Conservation (phyloP, 1,140 invertebrate species). For the Cherax quadricarinatus region DNA sequence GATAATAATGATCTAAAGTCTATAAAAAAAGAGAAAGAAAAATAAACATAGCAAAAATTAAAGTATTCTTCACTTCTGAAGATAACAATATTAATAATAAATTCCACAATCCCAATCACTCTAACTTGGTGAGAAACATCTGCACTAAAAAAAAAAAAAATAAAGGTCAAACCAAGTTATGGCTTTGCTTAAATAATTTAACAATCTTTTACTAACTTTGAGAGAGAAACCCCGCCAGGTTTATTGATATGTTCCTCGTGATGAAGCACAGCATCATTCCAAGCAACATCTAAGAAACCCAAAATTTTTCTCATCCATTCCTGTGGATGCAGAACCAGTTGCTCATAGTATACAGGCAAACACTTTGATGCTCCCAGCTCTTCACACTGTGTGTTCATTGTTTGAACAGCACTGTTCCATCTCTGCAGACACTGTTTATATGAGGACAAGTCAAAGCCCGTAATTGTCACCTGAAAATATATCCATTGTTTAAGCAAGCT, state of each 20-base stretch:
- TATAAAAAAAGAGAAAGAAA: too few species aligned
- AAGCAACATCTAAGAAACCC: constrained; percentile 93
- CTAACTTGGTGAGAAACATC: too few species aligned
- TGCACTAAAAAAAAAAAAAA: too few species aligned
- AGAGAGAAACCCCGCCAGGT: constrained; percentile 89
- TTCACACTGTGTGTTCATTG: constrained; percentile 96
- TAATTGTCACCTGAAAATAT: constrained; percentile 91
- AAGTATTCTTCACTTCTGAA: too few species aligned
- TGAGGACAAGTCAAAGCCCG: constrained; percentile 95
- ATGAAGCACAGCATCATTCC: constrained; percentile 97
- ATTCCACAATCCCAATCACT: too few species aligned
- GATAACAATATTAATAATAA: too few species aligned
- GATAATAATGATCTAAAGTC: too few species aligned
- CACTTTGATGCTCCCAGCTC: constrained; percentile 90
- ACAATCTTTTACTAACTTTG: constrained; percentile 74
- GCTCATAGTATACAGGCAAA: constrained; percentile 96
- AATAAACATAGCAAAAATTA: too few species aligned
- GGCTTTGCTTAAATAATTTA: too few species aligned
- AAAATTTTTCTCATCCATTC: constrained; percentile 93
- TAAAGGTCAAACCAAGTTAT: too few species aligned
- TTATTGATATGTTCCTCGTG: constrained; percentile 98
- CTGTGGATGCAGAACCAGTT: constrained; percentile 95
- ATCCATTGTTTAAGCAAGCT: too few species aligned
- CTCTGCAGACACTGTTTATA: constrained; percentile 95
- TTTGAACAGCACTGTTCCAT: constrained; percentile 96